Evolutionary conservation across 2,797 vertebrate genomes (phyloP).

Genomic region (Pogoniulus pusillus): DNA sequence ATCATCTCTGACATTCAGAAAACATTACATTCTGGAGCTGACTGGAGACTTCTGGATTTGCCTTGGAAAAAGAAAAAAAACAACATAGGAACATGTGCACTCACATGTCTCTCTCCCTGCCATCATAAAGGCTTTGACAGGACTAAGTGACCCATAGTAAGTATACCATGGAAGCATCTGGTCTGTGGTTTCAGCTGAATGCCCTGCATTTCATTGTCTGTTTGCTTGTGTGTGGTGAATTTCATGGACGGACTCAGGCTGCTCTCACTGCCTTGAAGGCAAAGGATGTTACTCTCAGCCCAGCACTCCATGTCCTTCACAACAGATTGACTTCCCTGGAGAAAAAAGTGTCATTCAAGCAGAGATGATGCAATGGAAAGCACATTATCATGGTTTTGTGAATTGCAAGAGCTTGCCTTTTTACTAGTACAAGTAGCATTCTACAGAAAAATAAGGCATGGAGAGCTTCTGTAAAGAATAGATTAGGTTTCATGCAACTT

Average conservation of each 20-base stretch:
- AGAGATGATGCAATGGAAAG: background rate
- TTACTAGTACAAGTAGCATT: background rate
- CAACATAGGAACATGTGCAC: background rate
- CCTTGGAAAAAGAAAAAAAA: background rate
- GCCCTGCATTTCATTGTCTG: constrained; percentile 48
- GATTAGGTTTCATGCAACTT: background rate
- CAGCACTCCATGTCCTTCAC: constrained; percentile 9
- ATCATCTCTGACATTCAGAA: background rate
- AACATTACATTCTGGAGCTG: background rate
- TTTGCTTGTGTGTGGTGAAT: constrained; percentile 24
- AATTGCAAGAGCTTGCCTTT: background rate
- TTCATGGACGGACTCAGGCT: constrained; percentile 39
- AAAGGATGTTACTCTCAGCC: constrained; percentile 1
- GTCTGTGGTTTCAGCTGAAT: constrained; percentile 56
- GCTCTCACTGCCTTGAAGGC: constrained; percentile 26
- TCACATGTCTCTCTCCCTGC: background rate
- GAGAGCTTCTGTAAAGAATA: background rate
- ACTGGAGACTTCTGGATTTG: background rate
- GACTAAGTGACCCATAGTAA: constrained; percentile 58
- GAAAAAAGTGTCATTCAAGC: constrained; percentile 26
- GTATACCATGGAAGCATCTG: constrained; percentile 53
- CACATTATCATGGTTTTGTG: background rate
- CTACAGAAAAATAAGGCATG: background rate
- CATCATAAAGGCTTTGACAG: constrained; percentile 61
- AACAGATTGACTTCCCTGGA: constrained; percentile 26